A percentile compares a stretch with the other conserved stretches of the same genome.
phyloP scores from a whole-genome alignment of 2,888 invertebrate species.

The Chalcis sispes region DNA sequence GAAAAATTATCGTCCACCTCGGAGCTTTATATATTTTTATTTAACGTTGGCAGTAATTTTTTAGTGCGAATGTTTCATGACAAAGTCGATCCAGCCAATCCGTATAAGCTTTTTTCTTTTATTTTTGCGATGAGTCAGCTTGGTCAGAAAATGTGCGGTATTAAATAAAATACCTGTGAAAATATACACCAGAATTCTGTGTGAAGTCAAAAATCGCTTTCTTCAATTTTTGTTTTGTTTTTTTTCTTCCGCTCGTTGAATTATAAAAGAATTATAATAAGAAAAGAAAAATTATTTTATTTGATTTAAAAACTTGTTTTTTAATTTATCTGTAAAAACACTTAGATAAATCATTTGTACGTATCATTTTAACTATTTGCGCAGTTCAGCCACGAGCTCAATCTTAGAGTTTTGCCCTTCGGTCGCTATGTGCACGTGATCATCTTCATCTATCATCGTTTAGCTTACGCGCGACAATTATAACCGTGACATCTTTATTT shows the following conservation, averaged over 20 bases:
- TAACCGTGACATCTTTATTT: slow-evolving; percentile 29
- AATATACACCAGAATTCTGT: background rate
- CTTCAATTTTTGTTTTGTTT: too few species aligned
- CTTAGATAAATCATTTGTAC: too few species aligned
- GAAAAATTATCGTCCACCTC: slow-evolving; percentile 63
- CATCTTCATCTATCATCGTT: slow-evolving; percentile 56
- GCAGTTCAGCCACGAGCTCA: background rate
- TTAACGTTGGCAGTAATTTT: slow-evolving; percentile 70
- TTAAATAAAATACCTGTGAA: background rate
- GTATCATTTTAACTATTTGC: too few species aligned
- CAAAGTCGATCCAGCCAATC: slow-evolving; percentile 13
- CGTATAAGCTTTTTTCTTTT: slow-evolving; percentile 14
- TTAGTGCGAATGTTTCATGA: slow-evolving; percentile 28
- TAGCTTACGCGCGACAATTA: slow-evolving; percentile 27
- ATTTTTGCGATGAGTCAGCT: slow-evolving; percentile 70
- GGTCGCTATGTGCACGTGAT: background rate
- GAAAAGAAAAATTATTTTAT: too few species aligned
- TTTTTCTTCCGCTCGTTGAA: too few species aligned
- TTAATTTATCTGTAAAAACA: too few species aligned
- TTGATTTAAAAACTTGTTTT: too few species aligned
- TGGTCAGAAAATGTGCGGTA: background rate
- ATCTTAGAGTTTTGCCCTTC: slow-evolving; percentile 1
- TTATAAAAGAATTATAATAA: too few species aligned
- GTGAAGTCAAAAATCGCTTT: too few species aligned
- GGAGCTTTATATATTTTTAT: slow-evolving; percentile 73